Evolutionary conservation across 2,888 invertebrate species (phyloP).

Genomic region (Synanthedon myopaeformis): DNA sequence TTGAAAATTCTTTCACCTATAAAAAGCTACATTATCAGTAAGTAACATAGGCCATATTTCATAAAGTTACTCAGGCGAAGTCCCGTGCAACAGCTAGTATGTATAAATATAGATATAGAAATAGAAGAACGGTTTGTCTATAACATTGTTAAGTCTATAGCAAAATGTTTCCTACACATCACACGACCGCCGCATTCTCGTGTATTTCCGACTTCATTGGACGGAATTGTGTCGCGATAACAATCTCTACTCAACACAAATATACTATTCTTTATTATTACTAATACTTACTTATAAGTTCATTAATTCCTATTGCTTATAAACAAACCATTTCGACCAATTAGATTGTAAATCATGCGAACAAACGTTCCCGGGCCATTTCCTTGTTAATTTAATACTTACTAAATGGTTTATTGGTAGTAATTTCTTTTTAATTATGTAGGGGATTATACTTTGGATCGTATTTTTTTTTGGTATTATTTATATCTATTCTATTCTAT

Average conservation of each 20-base stretch:
- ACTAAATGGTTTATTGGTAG: conserved; percentile 1
- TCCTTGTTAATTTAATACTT: conserved; percentile 9
- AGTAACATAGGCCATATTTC: no score
- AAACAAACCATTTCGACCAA: conserved; percentile 13
- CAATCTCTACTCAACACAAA: conserved; percentile 12
- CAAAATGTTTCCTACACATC: conserved; percentile 1
- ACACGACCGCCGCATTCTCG: conserved; percentile 14
- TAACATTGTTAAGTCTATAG: neutral
- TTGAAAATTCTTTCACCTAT: no score
- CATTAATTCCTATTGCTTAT: conserved; percentile 22
- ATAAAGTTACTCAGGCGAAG: no score
- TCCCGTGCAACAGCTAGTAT: no score
- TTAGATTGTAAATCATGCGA: conserved; percentile 23
- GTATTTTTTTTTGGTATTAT: no score
- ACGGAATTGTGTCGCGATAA: conserved; percentile 34
- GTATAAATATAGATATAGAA: no score
- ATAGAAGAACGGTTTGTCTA: no score
- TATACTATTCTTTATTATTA: conserved; percentile 14
- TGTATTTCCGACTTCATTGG: conserved; percentile 28
- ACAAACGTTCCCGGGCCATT: conserved; percentile 5
- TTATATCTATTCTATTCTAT: no score
- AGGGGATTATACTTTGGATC: no score
- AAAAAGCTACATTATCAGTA: no score
- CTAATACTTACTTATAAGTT: conserved; percentile 10
- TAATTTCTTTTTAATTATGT: no score